Evolutionary conservation across 1,140 invertebrate species (phyloP).

Genomic region (Aphidius gifuensis): DNA sequence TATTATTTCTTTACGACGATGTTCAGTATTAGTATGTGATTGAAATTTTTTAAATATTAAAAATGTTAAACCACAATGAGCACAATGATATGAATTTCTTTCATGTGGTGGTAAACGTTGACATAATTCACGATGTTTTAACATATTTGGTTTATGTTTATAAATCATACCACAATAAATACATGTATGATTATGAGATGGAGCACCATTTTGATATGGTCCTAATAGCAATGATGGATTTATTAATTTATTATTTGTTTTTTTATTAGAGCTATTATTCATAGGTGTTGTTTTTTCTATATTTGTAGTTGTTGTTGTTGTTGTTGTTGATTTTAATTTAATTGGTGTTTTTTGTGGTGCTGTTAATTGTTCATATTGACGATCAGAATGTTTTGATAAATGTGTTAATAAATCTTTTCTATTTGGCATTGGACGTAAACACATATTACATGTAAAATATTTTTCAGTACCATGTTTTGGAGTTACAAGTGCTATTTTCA

Average conservation of each 20-base stretch:
- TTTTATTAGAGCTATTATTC: too few relatives aligned
- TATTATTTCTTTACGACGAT: conserved; percentile 42
- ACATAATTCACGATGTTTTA: conserved; percentile 44
- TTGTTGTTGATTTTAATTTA: conserved; percentile 33
- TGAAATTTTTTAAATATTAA: conserved; percentile 49
- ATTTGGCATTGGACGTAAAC: conserved; percentile 40
- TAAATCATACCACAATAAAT: conserved; percentile 53
- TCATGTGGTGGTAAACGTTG: conserved; percentile 30
- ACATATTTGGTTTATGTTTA: conserved; percentile 45
- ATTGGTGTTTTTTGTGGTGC: conserved; percentile 24
- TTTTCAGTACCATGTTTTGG: conserved; percentile 47
- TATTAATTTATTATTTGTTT: not conserved
- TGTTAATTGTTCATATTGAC: conserved; percentile 38
- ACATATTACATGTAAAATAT: conserved; percentile 55
- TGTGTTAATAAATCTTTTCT: conserved; percentile 45
- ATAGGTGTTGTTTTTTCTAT: not conserved
- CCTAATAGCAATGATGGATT: conserved; percentile 1
- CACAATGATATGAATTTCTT: conserved; percentile 42
- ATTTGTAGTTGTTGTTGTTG: conserved; percentile 13
- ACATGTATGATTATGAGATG: conserved; percentile 46
- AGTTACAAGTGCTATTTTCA: conserved; percentile 50
- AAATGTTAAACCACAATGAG: conserved; percentile 47
- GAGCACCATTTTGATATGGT: conserved; percentile 48
- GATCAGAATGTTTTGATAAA: conserved; percentile 42
- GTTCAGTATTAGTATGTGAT: conserved; percentile 35